These are phyloP conservation scores for Noctua fimbriata DNA, from an alignment of 2,888 invertebrate genomes.

Conservation along the genomic window DNA sequence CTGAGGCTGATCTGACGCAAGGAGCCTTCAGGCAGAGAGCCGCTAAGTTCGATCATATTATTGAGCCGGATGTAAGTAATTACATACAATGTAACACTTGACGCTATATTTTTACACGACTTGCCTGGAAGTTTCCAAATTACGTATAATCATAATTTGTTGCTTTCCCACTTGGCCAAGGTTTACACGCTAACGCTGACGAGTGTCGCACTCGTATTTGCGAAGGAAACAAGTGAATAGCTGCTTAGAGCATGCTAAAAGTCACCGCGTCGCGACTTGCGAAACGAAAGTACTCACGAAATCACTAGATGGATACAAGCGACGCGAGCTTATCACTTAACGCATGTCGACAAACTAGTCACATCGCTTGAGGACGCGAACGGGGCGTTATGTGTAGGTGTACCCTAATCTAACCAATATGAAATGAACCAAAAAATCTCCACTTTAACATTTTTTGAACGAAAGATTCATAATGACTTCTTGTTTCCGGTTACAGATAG, in stretches of 20 bases:
- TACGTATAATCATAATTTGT: not conserved
- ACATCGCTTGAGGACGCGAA: not conserved
- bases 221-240: no score
- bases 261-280: not conserved
- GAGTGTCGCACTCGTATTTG: no score
- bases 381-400: not conserved
- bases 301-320: not conserved
- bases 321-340: not conserved
- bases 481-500: constrained; percentile 61
- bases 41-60: constrained; percentile 69
- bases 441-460: not conserved
- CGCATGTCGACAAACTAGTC: not conserved
- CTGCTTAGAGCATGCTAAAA: not conserved
- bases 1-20: constrained; percentile 74
- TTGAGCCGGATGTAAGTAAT: constrained; percentile 73
- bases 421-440: no score
- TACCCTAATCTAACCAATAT: not conserved
- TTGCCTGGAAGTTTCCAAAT: not conserved
- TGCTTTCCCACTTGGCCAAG: not conserved
- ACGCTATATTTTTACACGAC: not conserved
- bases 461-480: not conserved
- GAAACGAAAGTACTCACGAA: not conserved
- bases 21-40: constrained; percentile 74
- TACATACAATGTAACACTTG: not conserved
- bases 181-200: not conserved